phyloP scores from a whole-genome alignment of 1,140 invertebrate genomes.

The Drosophila willistoni region DNA sequence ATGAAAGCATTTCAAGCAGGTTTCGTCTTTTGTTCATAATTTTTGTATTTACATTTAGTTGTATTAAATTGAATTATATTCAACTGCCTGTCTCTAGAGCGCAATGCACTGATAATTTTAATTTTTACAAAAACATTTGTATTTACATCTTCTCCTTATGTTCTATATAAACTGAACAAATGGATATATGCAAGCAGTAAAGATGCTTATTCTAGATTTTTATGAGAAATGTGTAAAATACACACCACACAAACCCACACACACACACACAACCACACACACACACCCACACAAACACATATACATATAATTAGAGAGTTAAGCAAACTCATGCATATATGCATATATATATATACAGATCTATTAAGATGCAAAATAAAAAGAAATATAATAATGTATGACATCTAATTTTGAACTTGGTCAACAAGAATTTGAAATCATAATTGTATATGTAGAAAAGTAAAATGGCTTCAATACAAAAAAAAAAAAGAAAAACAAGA shows the following conservation, averaged over 20 bases:
- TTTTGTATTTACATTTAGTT: slow-evolving; percentile 55
- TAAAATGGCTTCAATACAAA: slow-evolving; percentile 45
- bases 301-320: slow-evolving; percentile 51
- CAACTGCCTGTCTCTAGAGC: slow-evolving; percentile 78
- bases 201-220: slow-evolving; percentile 57
- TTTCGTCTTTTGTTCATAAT: slow-evolving; percentile 18
- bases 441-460: slow-evolving; percentile 60
- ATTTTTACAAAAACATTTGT: slow-evolving; percentile 64
- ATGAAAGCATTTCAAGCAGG: slow-evolving; percentile 66
- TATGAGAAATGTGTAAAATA: slow-evolving; percentile 33
- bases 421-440: slow-evolving; percentile 60
- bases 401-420: slow-evolving; percentile 60
- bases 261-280: slow-evolving; percentile 19
- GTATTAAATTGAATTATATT: slow-evolving; percentile 43
- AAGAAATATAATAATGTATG: slow-evolving; percentile 26
- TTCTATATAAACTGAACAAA: slow-evolving; percentile 46
- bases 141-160: slow-evolving; percentile 61
- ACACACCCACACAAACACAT: slow-evolving; percentile 41
- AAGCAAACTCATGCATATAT: slow-evolving; percentile 48
- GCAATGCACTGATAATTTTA: slow-evolving; percentile 82
- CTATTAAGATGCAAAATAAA: slow-evolving; percentile 30
- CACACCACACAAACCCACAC: slow-evolving; percentile 27
- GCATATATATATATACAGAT: slow-evolving; percentile 31
- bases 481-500: too few relatives aligned
- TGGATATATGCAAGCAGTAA: slow-evolving; percentile 42